Evolutionary conservation across 2,113 vertebrate genomes (phyloP).

Genomic region (Daboia siamensis): DNA sequence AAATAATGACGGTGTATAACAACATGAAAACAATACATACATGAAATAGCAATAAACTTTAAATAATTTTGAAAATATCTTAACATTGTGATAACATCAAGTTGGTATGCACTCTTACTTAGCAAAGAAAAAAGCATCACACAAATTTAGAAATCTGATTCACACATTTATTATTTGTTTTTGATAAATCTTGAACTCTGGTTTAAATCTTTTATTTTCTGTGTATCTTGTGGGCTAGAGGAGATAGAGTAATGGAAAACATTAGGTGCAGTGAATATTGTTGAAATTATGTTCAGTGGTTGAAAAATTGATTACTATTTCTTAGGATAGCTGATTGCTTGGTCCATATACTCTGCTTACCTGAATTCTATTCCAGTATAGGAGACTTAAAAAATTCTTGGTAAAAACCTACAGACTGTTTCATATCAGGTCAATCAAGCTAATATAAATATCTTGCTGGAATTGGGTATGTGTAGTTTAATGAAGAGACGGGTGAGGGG

Average conservation of each 20-base stretch:
- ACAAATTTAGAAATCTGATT: neutral
- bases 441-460: constrained; percentile 34
- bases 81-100: neutral
- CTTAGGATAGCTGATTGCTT: constrained; percentile 2
- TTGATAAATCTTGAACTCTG: neutral
- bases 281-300: neutral
- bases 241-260: neutral
- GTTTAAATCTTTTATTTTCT: neutral
- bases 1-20: neutral
- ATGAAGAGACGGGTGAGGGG: too few species aligned
- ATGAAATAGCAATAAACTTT: neutral
- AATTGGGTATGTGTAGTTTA: too few species aligned
- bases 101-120: neutral
- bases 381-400: constrained; percentile 1
- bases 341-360: fast-evolving
- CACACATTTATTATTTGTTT: neutral
- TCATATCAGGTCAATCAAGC: constrained; percentile 33
- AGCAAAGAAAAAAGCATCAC: neutral
- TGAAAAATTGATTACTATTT: constrained; percentile 2
- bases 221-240: neutral
- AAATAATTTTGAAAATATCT: neutral
- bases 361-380: neutral
- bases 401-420: constrained; percentile 1
- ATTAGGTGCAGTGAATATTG: neutral
- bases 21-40: neutral